Evolutionary conservation across 2,113 vertebrate species (phyloP), one percentile per base, ranked within the genome.

Genomic region (Rattus rattus): DNA sequence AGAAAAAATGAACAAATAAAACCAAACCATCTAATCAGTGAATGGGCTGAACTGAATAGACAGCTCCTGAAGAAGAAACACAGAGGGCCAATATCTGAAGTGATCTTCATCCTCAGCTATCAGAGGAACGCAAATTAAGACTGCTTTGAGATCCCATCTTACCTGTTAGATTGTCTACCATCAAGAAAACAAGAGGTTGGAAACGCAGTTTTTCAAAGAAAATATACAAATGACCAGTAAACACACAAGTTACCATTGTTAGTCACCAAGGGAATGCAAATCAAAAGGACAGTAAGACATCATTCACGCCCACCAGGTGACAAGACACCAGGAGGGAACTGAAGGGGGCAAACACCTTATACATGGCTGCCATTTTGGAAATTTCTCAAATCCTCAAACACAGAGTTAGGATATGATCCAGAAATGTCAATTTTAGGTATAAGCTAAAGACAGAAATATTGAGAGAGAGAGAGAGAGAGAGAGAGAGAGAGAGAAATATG

Each of bases 271-370:
- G 33, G 59, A 81, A 2, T 26, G 12, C 20, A 83, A 59, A 59
- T 56, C 79, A 39, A 39, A 83, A 59, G 2, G 0, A 65, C 54
- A 81, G 79, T 9, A 83, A 83, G 54, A 43, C 22, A 16, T 56
- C 19, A n/a, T 14, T 80, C 17, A 80, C 52, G 56, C 30, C 30
- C 8, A 22, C 47, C 2, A 20, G 49, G 17, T 80, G 52, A 59
- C 54, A 84, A 59, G 43, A 47, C 30, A 10, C 22, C 63, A 30
- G 36, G 10, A 12, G 49, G 56, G 76, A 26, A 26, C 9, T 13
- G 33, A 63, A 47, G 43, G 19, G 76, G 4, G 1, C 0, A 4
- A 43, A 36, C 11, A 1, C 47, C 22, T 72, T 4, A 1, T 28
- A 16, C 7, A 63, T 43, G 24, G 59, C 13, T 84, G n/a, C 22